These are phyloP conservation scores for Dasypus novemcinctus DNA, from an alignment of 2,113 vertebrate species.

Conservation along the genomic window DNA sequence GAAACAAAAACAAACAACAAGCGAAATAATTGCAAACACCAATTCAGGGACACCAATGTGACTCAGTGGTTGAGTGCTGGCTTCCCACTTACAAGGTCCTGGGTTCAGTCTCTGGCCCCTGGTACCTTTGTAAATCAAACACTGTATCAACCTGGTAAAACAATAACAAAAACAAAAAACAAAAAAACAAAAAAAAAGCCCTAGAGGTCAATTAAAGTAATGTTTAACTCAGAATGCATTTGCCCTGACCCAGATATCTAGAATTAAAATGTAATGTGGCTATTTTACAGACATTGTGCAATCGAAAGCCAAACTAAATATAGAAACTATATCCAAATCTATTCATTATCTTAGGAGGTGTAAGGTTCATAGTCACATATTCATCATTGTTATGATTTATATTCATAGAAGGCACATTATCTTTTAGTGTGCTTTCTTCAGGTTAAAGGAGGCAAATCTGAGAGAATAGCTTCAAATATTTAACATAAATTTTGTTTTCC, in stretches of 20 bases:
- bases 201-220: background rate
- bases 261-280: background rate
- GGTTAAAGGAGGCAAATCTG: background rate
- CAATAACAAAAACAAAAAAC: background rate
- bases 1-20: too few species aligned
- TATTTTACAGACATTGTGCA: background rate
- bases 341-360: background rate
- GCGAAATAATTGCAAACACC: too few species aligned
- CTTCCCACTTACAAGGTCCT: too few species aligned
- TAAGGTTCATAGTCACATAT: background rate
- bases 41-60: too few species aligned
- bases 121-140: too few species aligned
- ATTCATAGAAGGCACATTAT: background rate
- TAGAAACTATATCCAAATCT: background rate
- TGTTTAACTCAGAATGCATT: conserved; percentile 9
- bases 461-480: background rate
- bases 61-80: too few species aligned
- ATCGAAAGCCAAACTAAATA: conserved; percentile 23
- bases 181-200: background rate
- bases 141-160: too few species aligned
- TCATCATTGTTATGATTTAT: background rate
- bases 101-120: too few species aligned
- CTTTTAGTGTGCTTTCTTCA: background rate
- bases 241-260: background rate
- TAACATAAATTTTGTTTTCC: background rate